These are phyloP conservation scores for Thermophis baileyi DNA, from an alignment of 2,113 vertebrate genomes.

Conservation along the genomic window DNA sequence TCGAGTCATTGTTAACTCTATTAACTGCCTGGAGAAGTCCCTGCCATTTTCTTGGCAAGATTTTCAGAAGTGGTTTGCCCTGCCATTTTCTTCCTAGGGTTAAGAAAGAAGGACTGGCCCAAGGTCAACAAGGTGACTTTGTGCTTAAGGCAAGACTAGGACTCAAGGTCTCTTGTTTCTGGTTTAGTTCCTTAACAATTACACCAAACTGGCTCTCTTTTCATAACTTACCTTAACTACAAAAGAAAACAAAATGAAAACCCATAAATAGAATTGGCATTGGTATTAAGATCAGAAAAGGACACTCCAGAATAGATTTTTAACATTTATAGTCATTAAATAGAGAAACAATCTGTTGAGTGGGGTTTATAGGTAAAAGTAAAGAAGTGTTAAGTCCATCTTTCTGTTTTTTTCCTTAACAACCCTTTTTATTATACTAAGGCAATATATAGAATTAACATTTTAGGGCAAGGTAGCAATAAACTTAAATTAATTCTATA, in stretches of 20 bases:
- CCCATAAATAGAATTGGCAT: background rate
- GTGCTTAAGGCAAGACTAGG: background rate
- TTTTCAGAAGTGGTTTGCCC: background rate
- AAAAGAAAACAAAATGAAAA: background rate
- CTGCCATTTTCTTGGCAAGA: background rate
- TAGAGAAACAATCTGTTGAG: background rate
- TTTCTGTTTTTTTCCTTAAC: background rate
- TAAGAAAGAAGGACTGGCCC: background rate
- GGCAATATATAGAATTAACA: background rate
- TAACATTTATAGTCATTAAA: slow-evolving; percentile 2
- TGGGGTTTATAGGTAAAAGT: background rate
- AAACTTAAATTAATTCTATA: slow-evolving; percentile 18
- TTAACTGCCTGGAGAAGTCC: background rate
- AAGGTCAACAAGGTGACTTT: background rate
- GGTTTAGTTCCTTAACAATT: background rate
- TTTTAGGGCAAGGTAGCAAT: slow-evolving; percentile 14
- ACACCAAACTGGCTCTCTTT: background rate
- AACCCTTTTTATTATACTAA: background rate
- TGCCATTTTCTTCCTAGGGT: background rate
- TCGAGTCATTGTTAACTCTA: background rate
- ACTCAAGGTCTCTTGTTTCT: background rate
- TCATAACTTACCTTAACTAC: background rate
- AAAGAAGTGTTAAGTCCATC: background rate
- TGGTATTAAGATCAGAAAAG: slow-evolving; percentile 12
- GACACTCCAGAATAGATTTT: background rate